These are phyloP conservation scores for Norana najaformis DNA, from an alignment of 2,888 invertebrate genomes.

Conservation along the genomic window DNA sequence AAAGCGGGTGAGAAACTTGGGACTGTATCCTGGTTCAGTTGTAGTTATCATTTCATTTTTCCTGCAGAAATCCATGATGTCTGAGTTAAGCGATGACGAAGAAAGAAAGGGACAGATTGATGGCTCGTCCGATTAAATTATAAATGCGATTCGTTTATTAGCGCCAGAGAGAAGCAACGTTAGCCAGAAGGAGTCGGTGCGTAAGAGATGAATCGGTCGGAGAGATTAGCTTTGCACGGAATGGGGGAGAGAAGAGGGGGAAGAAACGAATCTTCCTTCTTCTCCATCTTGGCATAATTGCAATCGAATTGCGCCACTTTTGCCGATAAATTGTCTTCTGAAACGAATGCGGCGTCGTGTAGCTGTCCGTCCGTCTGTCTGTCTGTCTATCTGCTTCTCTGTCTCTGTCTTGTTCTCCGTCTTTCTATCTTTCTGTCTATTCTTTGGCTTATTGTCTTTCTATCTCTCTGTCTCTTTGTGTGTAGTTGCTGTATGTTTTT, in stretches of 20 bases:
- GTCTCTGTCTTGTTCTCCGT: too few species aligned
- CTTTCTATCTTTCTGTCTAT: background rate
- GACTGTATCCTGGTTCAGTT: background rate
- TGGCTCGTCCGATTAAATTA: background rate
- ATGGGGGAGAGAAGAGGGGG: background rate
- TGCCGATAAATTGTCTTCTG: background rate
- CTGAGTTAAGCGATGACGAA: background rate
- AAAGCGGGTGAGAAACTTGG: too few species aligned
- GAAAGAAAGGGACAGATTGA: background rate
- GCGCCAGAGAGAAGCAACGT: background rate
- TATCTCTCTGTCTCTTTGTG: too few species aligned
- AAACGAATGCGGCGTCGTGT: background rate
- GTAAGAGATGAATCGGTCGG: background rate
- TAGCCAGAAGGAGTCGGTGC: background rate
- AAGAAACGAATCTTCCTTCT: background rate
- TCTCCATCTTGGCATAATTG: background rate
- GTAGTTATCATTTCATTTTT: background rate
- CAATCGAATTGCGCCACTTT: conserved; percentile 10
- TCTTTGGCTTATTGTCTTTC: too few species aligned
- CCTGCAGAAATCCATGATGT: background rate
- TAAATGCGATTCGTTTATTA: background rate
- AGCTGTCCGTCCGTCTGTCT: too few species aligned
- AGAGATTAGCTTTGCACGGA: background rate
- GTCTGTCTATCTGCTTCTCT: too few species aligned
- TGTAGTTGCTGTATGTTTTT: background rate